These are phyloP conservation scores for Chrysina gloriosa DNA, from an alignment of 2,888 invertebrate genomes.

Conservation along the genomic window DNA sequence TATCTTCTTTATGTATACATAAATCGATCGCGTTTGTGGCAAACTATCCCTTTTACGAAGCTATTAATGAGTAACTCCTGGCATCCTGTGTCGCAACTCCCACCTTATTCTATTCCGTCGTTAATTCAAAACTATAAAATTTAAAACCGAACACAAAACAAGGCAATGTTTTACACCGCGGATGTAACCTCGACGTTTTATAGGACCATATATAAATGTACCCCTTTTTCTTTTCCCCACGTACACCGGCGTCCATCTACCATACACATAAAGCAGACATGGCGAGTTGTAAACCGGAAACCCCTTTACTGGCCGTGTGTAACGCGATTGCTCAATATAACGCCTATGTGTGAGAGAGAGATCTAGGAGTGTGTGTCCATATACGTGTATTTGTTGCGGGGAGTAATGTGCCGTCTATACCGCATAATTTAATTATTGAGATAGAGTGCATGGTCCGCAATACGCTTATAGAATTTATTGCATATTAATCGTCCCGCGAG, in stretches of 20 bases:
- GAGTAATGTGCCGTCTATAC: not conserved
- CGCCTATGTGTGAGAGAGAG: not conserved
- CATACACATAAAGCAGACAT: constrained; percentile 17
- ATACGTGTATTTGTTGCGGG: not conserved
- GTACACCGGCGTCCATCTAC: not conserved
- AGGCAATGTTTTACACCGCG: not conserved
- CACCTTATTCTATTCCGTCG: not conserved
- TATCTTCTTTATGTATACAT: too few relatives aligned
- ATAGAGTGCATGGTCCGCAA: not conserved
- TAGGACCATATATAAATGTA: not conserved
- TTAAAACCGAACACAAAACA: not conserved
- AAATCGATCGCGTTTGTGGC: too few relatives aligned
- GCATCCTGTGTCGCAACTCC: not conserved
- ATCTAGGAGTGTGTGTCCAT: not conserved
- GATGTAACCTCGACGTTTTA: constrained; percentile 6
- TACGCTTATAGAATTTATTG: not conserved
- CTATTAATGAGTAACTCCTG: not conserved
- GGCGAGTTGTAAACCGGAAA: constrained; percentile 19
- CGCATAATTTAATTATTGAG: constrained; percentile 10
- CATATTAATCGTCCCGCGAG: not conserved
- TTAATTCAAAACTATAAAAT: constrained; percentile 8
- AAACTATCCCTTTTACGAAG: not conserved
- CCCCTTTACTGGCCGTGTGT: constrained; percentile 1
- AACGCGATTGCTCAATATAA: constrained; percentile 9
- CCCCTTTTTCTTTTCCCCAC: not conserved